Conservation (phyloP, 2,113 vertebrate species). For the Oreotragus oreotragus region DNA sequence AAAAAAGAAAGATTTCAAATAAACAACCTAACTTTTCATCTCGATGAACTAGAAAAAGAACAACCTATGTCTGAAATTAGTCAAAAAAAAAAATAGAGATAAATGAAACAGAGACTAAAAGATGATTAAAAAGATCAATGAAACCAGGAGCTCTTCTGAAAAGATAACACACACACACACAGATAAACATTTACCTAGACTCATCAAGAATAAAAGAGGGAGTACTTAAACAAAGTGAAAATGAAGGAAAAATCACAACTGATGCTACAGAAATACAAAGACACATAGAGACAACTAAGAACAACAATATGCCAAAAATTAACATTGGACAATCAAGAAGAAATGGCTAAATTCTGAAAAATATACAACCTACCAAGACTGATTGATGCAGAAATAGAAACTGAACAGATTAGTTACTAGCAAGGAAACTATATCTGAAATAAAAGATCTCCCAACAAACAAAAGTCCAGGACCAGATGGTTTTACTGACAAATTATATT, state of each 20-base stretch:
- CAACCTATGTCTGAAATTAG: neutral
- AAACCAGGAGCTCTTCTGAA: neutral
- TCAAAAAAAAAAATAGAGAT: neutral
- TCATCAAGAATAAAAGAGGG: neutral
- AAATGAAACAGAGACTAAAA: neutral
- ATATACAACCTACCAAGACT: neutral
- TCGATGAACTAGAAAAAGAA: neutral
- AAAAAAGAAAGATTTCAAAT: neutral
- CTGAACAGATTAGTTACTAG: neutral
- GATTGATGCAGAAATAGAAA: neutral
- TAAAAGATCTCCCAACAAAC: neutral
- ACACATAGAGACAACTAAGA: neutral
- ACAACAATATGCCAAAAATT: neutral
- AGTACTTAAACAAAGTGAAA: neutral
- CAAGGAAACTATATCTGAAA: neutral
- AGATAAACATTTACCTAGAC: neutral
- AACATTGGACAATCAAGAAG: neutral
- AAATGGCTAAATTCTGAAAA: neutral
- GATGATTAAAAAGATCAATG: neutral
- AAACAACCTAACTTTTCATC: neutral
- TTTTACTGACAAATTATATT: neutral
- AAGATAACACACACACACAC: neutral
- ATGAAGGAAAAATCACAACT: neutral
- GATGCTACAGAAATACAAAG: neutral
- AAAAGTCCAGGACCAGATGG: neutral